Evolutionary conservation across 2,888 invertebrate genomes (phyloP).

Genomic region (Ophion costatus): DNA sequence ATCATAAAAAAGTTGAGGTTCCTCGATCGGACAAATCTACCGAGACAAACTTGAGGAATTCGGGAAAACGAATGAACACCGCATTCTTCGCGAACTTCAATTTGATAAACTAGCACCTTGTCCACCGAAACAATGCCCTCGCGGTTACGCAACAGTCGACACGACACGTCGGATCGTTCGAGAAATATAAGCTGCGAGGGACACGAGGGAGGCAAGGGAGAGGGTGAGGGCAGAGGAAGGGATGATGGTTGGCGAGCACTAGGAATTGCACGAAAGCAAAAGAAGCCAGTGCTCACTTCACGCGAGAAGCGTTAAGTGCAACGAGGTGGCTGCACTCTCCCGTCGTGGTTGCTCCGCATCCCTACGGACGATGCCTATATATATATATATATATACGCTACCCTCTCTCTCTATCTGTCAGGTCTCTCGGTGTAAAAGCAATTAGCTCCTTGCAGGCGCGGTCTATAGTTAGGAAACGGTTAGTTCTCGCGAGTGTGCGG

Average conservation of each 20-base stretch:
- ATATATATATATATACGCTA: neutral
- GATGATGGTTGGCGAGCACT: constrained; percentile 24
- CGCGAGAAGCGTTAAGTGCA: constrained; percentile 64
- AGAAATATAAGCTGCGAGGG: constrained; percentile 22
- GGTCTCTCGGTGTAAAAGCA: constrained; percentile 65
- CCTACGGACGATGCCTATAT: constrained; percentile 21
- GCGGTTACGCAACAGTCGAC: neutral
- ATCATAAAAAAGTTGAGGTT: no score
- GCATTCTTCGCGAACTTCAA: no score
- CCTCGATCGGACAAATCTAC: no score
- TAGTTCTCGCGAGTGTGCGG: constrained; percentile 48
- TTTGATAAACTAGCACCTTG: no score
- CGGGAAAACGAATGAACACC: no score
- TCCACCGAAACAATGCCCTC: no score
- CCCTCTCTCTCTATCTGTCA: constrained; percentile 5
- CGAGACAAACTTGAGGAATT: no score
- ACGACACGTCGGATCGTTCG: constrained; percentile 10
- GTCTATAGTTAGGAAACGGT: constrained; percentile 68
- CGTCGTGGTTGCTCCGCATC: constrained; percentile 45
- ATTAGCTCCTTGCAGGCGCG: constrained; percentile 63
- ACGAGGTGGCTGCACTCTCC: constrained; percentile 57
- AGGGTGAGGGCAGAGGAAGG: neutral
- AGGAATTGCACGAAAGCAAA: constrained; percentile 51
- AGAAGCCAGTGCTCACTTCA: constrained; percentile 28
- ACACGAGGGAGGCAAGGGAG: neutral